Percentiles rank a stretch among this genome's conserved stretches.
Conservation (phyloP, 1,140 invertebrate genomes). For the Geopemphigus sp. region DNA sequence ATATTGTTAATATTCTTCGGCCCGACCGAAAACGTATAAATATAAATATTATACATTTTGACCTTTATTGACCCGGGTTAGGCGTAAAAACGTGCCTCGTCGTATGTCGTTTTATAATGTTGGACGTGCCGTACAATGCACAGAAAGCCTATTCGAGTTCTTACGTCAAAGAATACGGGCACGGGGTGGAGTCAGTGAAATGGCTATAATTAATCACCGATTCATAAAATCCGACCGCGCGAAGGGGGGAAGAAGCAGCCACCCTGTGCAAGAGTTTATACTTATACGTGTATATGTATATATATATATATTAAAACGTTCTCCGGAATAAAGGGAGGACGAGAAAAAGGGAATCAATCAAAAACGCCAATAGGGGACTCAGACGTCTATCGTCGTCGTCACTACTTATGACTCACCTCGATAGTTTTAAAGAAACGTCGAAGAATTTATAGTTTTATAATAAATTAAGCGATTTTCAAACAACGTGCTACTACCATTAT, state of each 20-base stretch:
- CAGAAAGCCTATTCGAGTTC: not conserved
- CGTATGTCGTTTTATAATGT: not conserved
- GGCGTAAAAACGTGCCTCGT: not conserved
- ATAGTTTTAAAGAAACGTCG: constrained; percentile 7
- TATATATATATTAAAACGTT: not conserved
- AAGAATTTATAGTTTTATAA: no score
- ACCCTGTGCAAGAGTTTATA: not conserved
- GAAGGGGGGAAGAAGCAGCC: constrained; percentile 11
- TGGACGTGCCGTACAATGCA: not conserved
- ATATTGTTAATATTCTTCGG: not conserved
- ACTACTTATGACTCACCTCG: constrained; percentile 10
- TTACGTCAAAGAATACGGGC: constrained; percentile 11
- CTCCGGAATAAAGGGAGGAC: not conserved
- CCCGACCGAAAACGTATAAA: not conserved
- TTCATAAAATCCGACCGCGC: not conserved
- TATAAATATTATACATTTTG: not conserved
- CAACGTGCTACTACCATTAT: no score
- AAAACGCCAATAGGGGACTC: constrained; percentile 4
- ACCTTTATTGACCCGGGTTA: not conserved
- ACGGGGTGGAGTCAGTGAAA: constrained; percentile 24
- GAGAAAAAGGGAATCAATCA: constrained; percentile 37
- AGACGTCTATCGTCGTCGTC: not conserved
- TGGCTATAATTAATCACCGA: constrained; percentile 36
- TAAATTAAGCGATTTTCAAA: no score
- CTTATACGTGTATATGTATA: not conserved